Percentiles rank a stretch among this genome's conserved stretches.
Conservation (phyloP, 2,797 vertebrate genomes). For the Lepus townsendii region DNA sequence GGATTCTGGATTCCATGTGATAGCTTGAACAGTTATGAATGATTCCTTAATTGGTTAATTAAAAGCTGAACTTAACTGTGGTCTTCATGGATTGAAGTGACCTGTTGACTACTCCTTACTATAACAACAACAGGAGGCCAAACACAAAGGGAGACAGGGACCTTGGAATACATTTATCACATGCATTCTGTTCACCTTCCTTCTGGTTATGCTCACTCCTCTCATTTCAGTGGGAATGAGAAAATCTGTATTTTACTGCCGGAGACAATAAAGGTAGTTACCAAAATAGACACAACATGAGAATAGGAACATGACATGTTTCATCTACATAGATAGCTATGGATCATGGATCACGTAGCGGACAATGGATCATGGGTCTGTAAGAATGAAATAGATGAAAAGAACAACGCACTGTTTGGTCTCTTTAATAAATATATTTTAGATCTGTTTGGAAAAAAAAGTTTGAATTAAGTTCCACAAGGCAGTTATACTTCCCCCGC, state of each 20-base stretch:
- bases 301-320: not conserved
- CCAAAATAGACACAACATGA: not conserved
- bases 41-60: constrained; percentile 11
- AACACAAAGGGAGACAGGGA: not conserved
- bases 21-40: not conserved
- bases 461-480: not conserved
- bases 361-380: not conserved
- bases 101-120: not conserved
- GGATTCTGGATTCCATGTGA: not conserved
- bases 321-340: not conserved
- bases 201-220: too few relatives aligned
- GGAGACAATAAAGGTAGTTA: not conserved
- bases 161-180: not conserved
- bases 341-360: not conserved
- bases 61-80: not conserved
- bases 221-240: too few relatives aligned
- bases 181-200: not conserved
- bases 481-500: not conserved
- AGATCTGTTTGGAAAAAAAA: not conserved
- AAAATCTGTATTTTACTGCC: too few relatives aligned
- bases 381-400: constrained; percentile 28
- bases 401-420: not conserved
- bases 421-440: constrained; percentile 1
- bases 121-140: not conserved
- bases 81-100: not conserved